These are phyloP conservation scores for Macquaria australasica DNA, from an alignment of 2,113 vertebrate species.

Conservation along the genomic window DNA sequence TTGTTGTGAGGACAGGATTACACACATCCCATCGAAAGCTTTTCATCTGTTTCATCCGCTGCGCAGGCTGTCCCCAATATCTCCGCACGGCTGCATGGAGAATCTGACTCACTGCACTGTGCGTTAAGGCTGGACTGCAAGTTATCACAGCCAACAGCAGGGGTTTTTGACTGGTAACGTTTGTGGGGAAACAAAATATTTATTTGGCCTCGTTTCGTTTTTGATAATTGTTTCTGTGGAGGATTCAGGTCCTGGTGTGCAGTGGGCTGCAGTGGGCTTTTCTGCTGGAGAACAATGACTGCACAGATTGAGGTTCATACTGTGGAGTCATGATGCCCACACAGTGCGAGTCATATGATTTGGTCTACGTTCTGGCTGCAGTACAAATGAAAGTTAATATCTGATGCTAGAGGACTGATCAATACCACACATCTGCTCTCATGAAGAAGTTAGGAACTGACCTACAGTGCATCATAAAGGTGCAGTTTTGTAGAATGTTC, in stretches of 20 bases:
- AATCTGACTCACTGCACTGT: slow-evolving; percentile 38
- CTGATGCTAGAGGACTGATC: slow-evolving; percentile 12
- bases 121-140: slow-evolving; percentile 50
- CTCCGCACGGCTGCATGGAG: slow-evolving; percentile 40
- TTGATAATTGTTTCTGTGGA: background rate
- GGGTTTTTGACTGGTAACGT: slow-evolving; percentile 2
- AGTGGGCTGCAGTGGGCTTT: background rate
- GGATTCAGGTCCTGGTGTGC: background rate
- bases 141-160: slow-evolving; percentile 31
- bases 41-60: slow-evolving; percentile 69
- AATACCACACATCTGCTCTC: slow-evolving; percentile 28
- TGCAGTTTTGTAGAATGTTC: background rate
- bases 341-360: background rate
- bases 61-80: slow-evolving; percentile 52
- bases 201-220: background rate
- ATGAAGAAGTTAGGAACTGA: background rate
- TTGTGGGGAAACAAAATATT: slow-evolving; percentile 25
- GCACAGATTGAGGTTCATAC: slow-evolving; percentile 2
- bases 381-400: slow-evolving; percentile 27
- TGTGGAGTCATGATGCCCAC: background rate
- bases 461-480: background rate
- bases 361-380: background rate
- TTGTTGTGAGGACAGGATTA: slow-evolving; percentile 68
- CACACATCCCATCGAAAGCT: slow-evolving; percentile 62
- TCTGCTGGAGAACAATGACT: slow-evolving; percentile 1